A percentile compares a stretch with the other conserved stretches of the same genome.
phyloP scores from a whole-genome alignment of 2,797 vertebrate genomes.

The Scarus forsteni region DNA sequence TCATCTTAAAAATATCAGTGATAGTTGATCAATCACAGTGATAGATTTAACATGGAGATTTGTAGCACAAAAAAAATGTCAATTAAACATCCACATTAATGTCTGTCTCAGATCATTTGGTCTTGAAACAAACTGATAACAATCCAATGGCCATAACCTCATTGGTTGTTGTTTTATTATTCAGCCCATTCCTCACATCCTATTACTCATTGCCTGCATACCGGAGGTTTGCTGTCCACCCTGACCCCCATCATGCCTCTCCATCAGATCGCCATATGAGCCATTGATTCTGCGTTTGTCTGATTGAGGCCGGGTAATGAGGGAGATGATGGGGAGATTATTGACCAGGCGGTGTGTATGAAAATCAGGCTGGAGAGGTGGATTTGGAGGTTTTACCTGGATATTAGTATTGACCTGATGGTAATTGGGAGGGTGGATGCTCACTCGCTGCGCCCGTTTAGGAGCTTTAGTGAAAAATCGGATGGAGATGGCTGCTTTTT shows the following conservation, averaged over 20 bases:
- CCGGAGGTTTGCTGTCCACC: slow-evolving; percentile 32
- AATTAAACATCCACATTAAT: not conserved
- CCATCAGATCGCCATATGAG: slow-evolving; percentile 36
- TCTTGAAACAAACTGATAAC: slow-evolving; percentile 23
- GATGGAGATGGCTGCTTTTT: slow-evolving; percentile 17
- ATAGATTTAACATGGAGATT: not conserved
- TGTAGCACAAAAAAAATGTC: not conserved
- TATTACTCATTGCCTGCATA: slow-evolving; percentile 26
- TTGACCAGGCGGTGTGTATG: slow-evolving; percentile 65
- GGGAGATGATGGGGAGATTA: slow-evolving; percentile 73
- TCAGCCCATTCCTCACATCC: not conserved
- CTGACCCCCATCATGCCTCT: slow-evolving; percentile 64
- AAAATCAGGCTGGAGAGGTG: slow-evolving; percentile 63
- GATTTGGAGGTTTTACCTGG: slow-evolving; percentile 66
- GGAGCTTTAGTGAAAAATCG: slow-evolving; percentile 56
- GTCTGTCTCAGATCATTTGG: slow-evolving; percentile 14
- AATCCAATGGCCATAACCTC: slow-evolving; percentile 19
- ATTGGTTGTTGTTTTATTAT: slow-evolving; percentile 29
- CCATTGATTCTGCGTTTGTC: slow-evolving; percentile 76
- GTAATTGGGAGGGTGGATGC: slow-evolving; percentile 52
- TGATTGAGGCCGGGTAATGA: slow-evolving; percentile 66
- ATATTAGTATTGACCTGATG: slow-evolving; percentile 75
- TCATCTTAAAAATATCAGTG: too few species aligned
- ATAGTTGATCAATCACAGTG: not conserved
- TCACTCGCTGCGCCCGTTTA: slow-evolving; percentile 48